Evolutionary conservation across 2,113 vertebrate species (phyloP).

Genomic region (Corythornis vintsioides): DNA sequence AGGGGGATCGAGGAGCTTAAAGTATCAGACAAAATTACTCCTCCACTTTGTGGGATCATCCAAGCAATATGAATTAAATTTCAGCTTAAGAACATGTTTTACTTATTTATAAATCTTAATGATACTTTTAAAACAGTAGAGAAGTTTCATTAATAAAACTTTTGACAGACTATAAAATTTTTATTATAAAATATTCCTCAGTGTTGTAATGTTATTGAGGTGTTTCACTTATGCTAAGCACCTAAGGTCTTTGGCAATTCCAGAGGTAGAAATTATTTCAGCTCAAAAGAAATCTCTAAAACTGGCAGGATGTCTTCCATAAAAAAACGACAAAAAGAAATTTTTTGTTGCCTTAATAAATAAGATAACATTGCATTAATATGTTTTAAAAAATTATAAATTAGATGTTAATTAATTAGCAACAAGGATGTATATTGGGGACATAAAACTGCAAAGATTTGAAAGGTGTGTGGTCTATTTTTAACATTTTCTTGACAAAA

Average conservation of each 20-base stretch:
- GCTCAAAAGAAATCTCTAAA: neutral
- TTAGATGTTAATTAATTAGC: neutral
- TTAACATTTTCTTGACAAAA: neutral
- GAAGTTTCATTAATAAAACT: neutral
- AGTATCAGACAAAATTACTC: neutral
- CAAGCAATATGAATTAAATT: neutral
- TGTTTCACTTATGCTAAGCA: neutral
- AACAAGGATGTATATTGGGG: neutral
- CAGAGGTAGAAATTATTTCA: neutral
- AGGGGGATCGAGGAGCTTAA: neutral
- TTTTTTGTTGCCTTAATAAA: neutral
- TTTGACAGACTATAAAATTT: neutral
- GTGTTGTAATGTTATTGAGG: neutral
- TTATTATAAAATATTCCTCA: neutral
- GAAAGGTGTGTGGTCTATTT: neutral
- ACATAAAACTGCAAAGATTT: neutral
- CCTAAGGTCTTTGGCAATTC: neutral
- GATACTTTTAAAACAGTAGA: neutral
- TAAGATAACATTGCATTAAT: neutral
- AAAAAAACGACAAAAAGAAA: neutral
- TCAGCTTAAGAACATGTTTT: neutral
- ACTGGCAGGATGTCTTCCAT: neutral
- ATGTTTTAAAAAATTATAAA: neutral
- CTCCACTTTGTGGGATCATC: neutral
- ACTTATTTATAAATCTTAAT: neutral